Evolutionary conservation across 2,888 invertebrate species (phyloP), one percentile per base, ranked within the genome.

Genomic region (Morinoia aosen): DNA sequence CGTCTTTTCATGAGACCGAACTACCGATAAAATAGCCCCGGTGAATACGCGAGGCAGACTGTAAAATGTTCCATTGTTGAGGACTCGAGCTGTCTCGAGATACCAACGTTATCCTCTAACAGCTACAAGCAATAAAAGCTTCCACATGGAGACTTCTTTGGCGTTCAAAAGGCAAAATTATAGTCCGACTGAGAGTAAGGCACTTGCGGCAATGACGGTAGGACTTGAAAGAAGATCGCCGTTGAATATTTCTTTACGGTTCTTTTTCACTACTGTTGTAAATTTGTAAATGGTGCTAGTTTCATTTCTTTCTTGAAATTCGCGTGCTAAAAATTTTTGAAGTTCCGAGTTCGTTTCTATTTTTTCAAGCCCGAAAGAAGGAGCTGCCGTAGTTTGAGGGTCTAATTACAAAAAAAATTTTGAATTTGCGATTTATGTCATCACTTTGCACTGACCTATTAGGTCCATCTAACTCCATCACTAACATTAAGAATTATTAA

Each of bases 51-150:
- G 56, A 91, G 91, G 19, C 91, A 91, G 91, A 91, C 91, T 91
- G 91, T 91, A 91, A 91, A 91, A 91, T 91, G 91, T 33, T 91
- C 91, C 91, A 91, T 91, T 91, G 91, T 91, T 91, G 91, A 57
- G 91, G 57, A 57, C 57, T 33, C 91, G 57, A 91, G 91, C 91
- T 91, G 91, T 91, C 91, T 91, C 91, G 57, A 91, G 91, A 91
- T 91, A 91, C 91, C 91, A 91, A 57, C 57, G 91, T 48, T 91
- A 91, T 91, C 56, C 91, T 57, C 57, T 91, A 91, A 91, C 91
- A 91, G 91, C 91, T 91, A 91, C 91, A 91, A 40, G 91, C 91
- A 8, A 91, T 91, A 91, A 91, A 91, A 48, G 57, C 91, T 91
- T 91, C 33, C 25, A 16, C 33, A 57, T 10, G 8, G 91, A 57